Base-by-base conservation (phyloP, 2,113 vertebrate genomes). In the Ictalurus punctatus region DNA sequence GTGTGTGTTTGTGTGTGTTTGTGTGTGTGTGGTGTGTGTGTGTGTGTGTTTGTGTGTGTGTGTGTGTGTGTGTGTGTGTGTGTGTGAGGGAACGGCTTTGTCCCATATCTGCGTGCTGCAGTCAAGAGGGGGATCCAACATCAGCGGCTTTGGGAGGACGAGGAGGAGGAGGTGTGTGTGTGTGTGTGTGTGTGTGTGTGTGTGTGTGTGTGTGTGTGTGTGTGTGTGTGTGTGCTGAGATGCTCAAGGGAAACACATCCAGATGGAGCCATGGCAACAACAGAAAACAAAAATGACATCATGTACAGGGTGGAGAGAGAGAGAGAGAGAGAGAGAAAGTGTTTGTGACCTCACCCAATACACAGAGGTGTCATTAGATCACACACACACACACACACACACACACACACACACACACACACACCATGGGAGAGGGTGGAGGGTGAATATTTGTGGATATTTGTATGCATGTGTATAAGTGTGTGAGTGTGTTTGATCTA, bases 281-380 rank as follows among this genome's bases (percentile, higher is more conserved):
- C 84, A 91, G 71, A 91, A 91, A 92, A 92, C 90, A 90, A 88
- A 90, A 90, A 89, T 92, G 92, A 92, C 91, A 91, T 92, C 90
- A 92, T 90, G 44, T 83, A 71, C 71, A 73, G 82, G 89, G 86
- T 89, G 88, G 88, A 87, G 88, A 86, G 56, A 40, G 19, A 88
- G 27, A 40, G 54, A 48, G 78, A 67, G 82, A 40, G 44, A 59
- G 71, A 34, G 82, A 40, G 44, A 67, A 61, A 34, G 52, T 30
- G 86, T 73, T 83, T 73, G 69, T 73, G 73, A 85, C 92, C 80
- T 90, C 85, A 85, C 84, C 90, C 90, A 89, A 85, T 89, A 90
- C 93, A 93, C 93, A 69, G 88, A 90, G 84, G 90, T 87, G 91
- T 92, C 90, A 85, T 89, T 89, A 87, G 91, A 90, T 94, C 90